A percentile compares a stretch with the other conserved stretches of the same genome.
Evolutionary conservation across 2,888 invertebrate species (phyloP).

Genomic region (Portevinia maculata): DNA sequence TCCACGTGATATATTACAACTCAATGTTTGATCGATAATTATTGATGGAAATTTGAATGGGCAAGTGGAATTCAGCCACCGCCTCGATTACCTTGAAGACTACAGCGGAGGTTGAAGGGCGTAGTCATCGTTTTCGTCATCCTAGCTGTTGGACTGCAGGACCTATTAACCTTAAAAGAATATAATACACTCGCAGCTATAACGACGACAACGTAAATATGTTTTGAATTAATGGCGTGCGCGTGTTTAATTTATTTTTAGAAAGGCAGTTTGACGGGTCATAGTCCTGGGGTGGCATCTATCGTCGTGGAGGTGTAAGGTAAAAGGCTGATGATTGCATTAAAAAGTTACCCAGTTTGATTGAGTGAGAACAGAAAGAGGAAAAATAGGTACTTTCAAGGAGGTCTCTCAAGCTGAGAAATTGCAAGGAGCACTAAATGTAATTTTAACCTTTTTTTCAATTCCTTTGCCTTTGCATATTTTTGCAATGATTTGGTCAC

Average conservation of each 20-base stretch:
- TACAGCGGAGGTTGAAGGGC: slow-evolving; percentile 6
- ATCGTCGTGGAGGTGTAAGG: background rate
- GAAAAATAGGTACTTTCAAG: no score
- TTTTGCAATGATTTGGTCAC: no score
- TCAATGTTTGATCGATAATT: slow-evolving; percentile 73
- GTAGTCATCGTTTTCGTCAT: slow-evolving; percentile 20
- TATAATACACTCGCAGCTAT: background rate
- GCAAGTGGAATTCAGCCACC: background rate
- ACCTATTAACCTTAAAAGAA: slow-evolving; percentile 27
- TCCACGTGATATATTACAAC: slow-evolving; percentile 57
- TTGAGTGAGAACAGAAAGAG: no score
- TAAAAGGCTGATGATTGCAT: slow-evolving; percentile 12
- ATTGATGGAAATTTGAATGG: slow-evolving; percentile 56
- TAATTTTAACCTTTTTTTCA: no score
- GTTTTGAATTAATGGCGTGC: slow-evolving; percentile 69
- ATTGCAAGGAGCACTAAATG: no score
- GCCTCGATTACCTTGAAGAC: slow-evolving; percentile 44
- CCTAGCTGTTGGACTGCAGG: slow-evolving; percentile 31
- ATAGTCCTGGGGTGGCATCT: slow-evolving; percentile 8
- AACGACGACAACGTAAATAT: slow-evolving; percentile 56
- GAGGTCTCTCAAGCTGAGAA: no score
- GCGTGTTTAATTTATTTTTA: slow-evolving; percentile 71
- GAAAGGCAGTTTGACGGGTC: slow-evolving; percentile 65
- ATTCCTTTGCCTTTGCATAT: no score
- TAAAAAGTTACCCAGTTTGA: slow-evolving; percentile 18